Conservation (phyloP, 2,113 vertebrate species). For the Antechinus flavipes region DNA sequence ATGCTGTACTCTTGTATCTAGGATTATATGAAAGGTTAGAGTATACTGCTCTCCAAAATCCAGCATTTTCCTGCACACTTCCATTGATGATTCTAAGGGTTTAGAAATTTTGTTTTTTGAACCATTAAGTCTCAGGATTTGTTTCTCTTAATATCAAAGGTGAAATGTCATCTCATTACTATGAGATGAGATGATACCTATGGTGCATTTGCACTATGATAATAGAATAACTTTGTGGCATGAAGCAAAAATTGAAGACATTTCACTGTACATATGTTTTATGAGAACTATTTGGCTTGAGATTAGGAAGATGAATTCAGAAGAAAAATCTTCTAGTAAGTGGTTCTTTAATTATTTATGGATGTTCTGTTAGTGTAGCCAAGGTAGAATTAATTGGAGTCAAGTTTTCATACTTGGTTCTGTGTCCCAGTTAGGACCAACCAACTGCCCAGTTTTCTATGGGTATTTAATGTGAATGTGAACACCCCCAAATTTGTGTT, state of each 20-base stretch:
- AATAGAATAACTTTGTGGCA: neutral
- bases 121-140: neutral
- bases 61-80: neutral
- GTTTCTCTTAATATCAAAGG: neutral
- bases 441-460: neutral
- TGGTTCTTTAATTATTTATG: neutral
- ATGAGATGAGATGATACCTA: neutral
- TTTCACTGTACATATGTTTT: neutral
- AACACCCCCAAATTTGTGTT: neutral
- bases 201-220: neutral
- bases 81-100: neutral
- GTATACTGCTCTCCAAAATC: neutral
- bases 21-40: neutral
- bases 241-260: neutral
- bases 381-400: neutral
- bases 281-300: conserved; percentile 6
- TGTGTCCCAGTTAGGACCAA: neutral
- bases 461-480: neutral
- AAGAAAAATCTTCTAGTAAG: neutral
- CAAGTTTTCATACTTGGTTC: neutral
- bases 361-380: neutral
- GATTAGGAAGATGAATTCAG: conserved; percentile 5
- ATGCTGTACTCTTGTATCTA: neutral
- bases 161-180: neutral
- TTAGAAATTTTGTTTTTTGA: neutral